Evolutionary conservation across 2,888 invertebrate genomes (phyloP), one percentile per base, ranked within the genome.

Genomic region (Tetragnatha montana): DNA sequence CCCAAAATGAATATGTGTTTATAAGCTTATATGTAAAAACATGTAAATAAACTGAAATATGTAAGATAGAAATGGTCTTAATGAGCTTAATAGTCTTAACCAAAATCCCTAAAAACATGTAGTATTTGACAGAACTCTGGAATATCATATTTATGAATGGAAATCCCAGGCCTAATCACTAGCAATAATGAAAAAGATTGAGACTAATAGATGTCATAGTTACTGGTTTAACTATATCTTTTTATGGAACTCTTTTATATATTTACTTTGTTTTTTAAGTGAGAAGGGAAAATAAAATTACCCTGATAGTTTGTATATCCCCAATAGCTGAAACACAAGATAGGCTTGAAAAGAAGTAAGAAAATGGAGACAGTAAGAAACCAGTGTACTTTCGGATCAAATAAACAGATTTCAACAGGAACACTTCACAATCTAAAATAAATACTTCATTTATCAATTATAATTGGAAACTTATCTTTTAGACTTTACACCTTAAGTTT

Each of bases 321-420:
- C 51, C 49, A 49, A 68, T 60, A 50, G 70, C 71, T 47, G 89
- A 89, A 12, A 81, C 79, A 60, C 76, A 85, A n/a, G 51, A 51
- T 12, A 81, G 50, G 17, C 60, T 85, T 21, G 22, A 50, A 51
- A 70, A 70, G 6, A 84, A 19, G 50, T 50, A 83, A 71, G 60
- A 12, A 14, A 89, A 80, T 35, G 81, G 81, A 51, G 76, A 80
- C 47, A 73, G n/a, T 51, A 89, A 51, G 70, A 86, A 89, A 71
- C 70, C 75, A 80, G 86, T 50, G 47, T 86, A 89, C 51, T 89
- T 88, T 69, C 84, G 83, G 12, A 88, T 10, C 51, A 88, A n/a
- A 68, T 60, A 84, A 74, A 84, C 88, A 74, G 80, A 60, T 70
- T 83, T 84, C 22, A 88, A 70, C 17, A 80, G 47, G 74, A 74